Evolutionary conservation across 2,888 invertebrate genomes (phyloP), one percentile per base, ranked within the genome.

Genomic region (Tiliacea citrago): DNA sequence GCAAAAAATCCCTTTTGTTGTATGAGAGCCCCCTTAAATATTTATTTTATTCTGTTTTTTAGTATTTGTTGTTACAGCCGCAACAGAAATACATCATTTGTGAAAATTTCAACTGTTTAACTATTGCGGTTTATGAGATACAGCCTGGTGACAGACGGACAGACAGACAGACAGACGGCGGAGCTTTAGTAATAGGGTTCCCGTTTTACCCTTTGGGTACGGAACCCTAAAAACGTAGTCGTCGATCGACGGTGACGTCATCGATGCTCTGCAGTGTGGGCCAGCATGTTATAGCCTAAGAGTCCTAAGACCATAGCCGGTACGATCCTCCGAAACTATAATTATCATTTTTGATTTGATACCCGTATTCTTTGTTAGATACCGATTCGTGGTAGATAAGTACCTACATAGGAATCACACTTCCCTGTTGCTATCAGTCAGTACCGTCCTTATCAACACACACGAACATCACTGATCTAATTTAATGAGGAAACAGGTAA

Each of bases 401-500:
- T 39, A 39, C 5, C 7, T 55, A 12, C 7, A 39, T 24, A 18
- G 39, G 24, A 24, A 42, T 21, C 39, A 42, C 18, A 35, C 45
- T 69, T 68, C 18, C 29, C 16, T 65, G 45, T 45, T 63, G 45
- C 42, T 68, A n/a, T 45, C 29, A 45, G 29, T 18, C 6, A 66
- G 45, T 29, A 29, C 29, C 16, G 16, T 29, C 58, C n/a, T 24
- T 45, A 75, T 75, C 65, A 65, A 66, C 47, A 24, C n/a, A 47
- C 45, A 29, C 18, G 35, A 45, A 35, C 24, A 24, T 47, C 24
- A 39, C 13, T 21, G n/a, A 47, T 60, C 24, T 29, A 21, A 49
- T 58, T 45, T 35, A 66, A 61, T 57, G 12, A 71, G 79, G 77
- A 77, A 79, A 81, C 68, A 65, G 81, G 68, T 75, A 68, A 80